Evolutionary conservation across 2,797 vertebrate species (phyloP).

Genomic region (Urophycis tenuis): DNA sequence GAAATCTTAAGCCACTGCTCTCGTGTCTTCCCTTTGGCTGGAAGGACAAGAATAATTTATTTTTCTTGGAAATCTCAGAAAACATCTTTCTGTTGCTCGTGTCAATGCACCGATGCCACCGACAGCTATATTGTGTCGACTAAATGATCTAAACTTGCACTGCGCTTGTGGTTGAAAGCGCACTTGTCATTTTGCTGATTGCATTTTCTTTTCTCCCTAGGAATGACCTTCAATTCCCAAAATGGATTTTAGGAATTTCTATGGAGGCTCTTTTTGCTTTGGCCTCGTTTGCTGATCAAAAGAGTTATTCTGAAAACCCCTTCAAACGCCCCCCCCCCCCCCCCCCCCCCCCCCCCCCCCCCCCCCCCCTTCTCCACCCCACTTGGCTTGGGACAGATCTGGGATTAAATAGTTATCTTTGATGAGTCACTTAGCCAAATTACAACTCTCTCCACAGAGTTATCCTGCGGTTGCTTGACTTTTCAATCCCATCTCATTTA

Average conservation of each 20-base stretch:
- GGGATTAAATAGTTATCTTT: slow-evolving; percentile 73
- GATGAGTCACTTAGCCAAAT: slow-evolving; percentile 72
- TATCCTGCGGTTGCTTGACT: slow-evolving; percentile 34
- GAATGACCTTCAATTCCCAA: slow-evolving; percentile 61
- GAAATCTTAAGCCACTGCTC: not conserved
- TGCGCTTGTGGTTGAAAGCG: not conserved
- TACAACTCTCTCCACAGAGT: slow-evolving; percentile 59
- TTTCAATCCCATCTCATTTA: not conserved
- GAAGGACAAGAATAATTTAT: not conserved
- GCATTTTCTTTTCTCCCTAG: slow-evolving; percentile 13
- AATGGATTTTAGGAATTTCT: slow-evolving; percentile 55
- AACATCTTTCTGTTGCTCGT: not conserved
- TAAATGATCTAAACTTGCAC: not conserved
- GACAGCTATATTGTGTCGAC: not conserved
- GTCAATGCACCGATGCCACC: not conserved
- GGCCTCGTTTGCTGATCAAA: slow-evolving; percentile 70
- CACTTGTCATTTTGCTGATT: slow-evolving; percentile 5
- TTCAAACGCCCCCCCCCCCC: no score
- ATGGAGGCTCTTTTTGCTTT: slow-evolving; percentile 47
- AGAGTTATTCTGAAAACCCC: slow-evolving; percentile 38
- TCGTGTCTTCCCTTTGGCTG: not conserved
- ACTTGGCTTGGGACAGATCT: slow-evolving; percentile 50
- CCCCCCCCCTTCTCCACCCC: not conserved
- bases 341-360: slow-evolving; percentile 30
- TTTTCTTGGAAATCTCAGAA: not conserved